A percentile compares a stretch with the other conserved stretches of the same genome.
Evolutionary conservation across 53 echinoderm and acorn worm genomes (phyloP).

Genomic region (Pentamera pediparva): DNA sequence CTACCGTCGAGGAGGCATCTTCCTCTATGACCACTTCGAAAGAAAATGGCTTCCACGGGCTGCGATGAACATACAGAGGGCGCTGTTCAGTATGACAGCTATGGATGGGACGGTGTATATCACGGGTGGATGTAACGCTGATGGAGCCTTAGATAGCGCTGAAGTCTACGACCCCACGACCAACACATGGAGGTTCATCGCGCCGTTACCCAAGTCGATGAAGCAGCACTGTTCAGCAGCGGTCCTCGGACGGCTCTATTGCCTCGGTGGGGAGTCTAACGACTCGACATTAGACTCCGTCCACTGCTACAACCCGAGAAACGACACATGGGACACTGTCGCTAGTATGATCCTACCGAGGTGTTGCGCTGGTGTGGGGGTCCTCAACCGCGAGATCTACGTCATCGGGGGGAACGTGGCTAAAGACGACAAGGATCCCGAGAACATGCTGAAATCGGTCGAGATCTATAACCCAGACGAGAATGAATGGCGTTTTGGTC

Average conservation of each 20-base stretch:
- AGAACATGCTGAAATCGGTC: constrained; percentile 98
- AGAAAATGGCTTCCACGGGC: constrained; percentile 94
- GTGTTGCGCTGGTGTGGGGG: constrained; percentile 74
- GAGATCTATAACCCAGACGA: constrained; percentile 95
- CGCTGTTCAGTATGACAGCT: constrained; percentile 81
- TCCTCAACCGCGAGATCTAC: constrained; percentile 84
- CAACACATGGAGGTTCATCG: constrained; percentile 65
- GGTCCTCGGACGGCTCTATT: constrained; percentile 78
- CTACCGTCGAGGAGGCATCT: constrained; percentile 84
- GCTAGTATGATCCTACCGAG: constrained; percentile 93
- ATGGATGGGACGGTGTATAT: constrained; percentile 90
- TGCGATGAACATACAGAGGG: constrained; percentile 73
- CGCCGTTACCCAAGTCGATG: constrained; percentile 67
- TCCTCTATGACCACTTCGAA: constrained; percentile 96
- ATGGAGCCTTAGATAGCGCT: constrained; percentile 61
- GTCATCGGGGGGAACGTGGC: constrained; percentile 93
- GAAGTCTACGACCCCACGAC: constrained; percentile 86
- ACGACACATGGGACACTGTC: constrained; percentile 66
- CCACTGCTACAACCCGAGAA: constrained; percentile 83
- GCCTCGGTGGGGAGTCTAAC: constrained; percentile 82
- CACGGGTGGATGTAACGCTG: constrained; percentile 70
- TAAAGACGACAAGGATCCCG: constrained; percentile 80
- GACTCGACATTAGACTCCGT: constrained; percentile 70
- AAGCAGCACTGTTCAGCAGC: constrained; percentile 69
- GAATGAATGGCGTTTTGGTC: constrained; percentile 99